phyloP scores from a whole-genome alignment of 1,140 invertebrate species.

The Polypedilum vanderplanki region DNA sequence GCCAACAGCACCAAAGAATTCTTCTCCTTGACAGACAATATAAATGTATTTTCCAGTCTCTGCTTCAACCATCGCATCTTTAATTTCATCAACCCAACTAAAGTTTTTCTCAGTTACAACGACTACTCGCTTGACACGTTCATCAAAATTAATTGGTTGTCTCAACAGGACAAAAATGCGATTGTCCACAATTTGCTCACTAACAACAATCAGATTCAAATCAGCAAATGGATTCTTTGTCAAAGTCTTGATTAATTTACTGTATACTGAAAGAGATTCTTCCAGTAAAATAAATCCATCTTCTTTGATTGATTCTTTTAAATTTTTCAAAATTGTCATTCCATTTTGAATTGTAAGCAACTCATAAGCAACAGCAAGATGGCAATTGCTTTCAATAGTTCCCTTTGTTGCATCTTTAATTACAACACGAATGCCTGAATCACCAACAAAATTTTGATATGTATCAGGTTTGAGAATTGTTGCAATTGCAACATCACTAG shows the following conservation, averaged over 20 bases:
- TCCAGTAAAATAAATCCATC: slow-evolving; percentile 72
- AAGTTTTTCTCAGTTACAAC: slow-evolving; percentile 61
- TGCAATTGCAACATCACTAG: slow-evolving; percentile 52
- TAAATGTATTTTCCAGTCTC: slow-evolving; percentile 58
- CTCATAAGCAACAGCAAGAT: slow-evolving; percentile 58
- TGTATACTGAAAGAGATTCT: slow-evolving; percentile 53
- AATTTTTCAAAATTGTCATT: slow-evolving; percentile 49
- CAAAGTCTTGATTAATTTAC: slow-evolving; percentile 41
- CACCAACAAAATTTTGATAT: slow-evolving; percentile 37
- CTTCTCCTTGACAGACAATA: slow-evolving; percentile 60
- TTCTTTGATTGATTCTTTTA: slow-evolving; percentile 55
- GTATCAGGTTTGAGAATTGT: slow-evolving; percentile 48
- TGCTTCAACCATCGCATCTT: slow-evolving; percentile 56
- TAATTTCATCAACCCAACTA: slow-evolving; percentile 74
- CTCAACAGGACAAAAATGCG: slow-evolving; percentile 56
- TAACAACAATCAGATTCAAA: slow-evolving; percentile 33
- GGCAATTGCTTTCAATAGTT: slow-evolving; percentile 56
- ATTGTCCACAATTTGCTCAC: slow-evolving; percentile 49
- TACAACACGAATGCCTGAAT: slow-evolving; percentile 50
- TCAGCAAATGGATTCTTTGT: slow-evolving; percentile 39
- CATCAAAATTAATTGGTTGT: slow-evolving; percentile 42
- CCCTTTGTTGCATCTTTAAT: slow-evolving; percentile 48
- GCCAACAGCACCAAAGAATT: slow-evolving; percentile 71
- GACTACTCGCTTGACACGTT: slow-evolving; percentile 36
- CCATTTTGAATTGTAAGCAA: slow-evolving; percentile 48